Base-by-base conservation (phyloP, 2,797 vertebrate genomes). In the Rhinophrynus dorsalis region DNA sequence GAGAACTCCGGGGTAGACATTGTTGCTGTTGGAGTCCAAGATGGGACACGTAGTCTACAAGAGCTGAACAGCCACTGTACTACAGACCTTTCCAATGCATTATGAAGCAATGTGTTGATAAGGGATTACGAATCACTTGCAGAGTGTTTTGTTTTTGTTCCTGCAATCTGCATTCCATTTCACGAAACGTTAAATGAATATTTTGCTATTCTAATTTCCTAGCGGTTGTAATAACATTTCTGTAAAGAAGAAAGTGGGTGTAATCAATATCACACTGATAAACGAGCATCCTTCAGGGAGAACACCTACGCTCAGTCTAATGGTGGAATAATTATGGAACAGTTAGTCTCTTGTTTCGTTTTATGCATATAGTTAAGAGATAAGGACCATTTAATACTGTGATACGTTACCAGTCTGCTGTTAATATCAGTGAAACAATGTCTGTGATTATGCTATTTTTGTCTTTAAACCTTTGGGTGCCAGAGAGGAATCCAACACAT, bases 161-260 rank as follows among this genome's bases (percentile, higher is more conserved):
- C 11, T 38, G 9, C 2, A 7, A 32, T 18, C 21, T 48, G 10
- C 12, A 7, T 44, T 6, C 26, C 38, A 8, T 42, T 15, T 61
- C 37, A 45, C 26, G 37, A 69, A 61, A 69, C 57, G 67, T 69
- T 69, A 69, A 69, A 69, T 61, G 20, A 44, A 33, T 69, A 33
- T 61, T 69, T 69, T 33, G 37, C 6, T 27, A 51, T 38, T 52
- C 10, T 47, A 62, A 62, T 62, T 38, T 54, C 47, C 21, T 24
- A n/a, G 37, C 26, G 27, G 35, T 48, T 52, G 35, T 45, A 70
- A 62, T 70, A 70, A 55, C 50, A 48, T 61, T 70, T 62, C 48
- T 35, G 29, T 6, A 23, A 62, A 23, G 27, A 37, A 62, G 48
- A 42, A 70, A 62, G 58, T 70, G 40, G 58, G 58, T 9, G 67